phyloP scores from a whole-genome alignment of 1,140 invertebrate genomes.

The Drosophila repletoides region DNA sequence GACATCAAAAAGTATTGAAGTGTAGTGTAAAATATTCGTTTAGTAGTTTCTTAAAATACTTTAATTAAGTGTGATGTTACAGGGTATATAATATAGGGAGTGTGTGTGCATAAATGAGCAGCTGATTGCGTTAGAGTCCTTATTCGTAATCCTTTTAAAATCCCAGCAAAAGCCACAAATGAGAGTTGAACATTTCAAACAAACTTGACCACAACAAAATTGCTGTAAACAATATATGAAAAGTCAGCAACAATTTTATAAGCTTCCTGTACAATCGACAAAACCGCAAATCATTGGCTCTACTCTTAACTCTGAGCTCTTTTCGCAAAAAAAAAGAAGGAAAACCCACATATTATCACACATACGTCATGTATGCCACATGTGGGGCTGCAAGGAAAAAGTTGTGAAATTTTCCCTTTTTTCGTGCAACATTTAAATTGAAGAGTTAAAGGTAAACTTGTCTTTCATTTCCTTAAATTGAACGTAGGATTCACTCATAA shows the following conservation, averaged over 20 bases:
- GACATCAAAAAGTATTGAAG: too few relatives aligned
- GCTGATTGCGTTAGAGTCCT: constrained; percentile 12
- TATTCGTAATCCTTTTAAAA: not conserved
- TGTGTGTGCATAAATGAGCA: too few relatives aligned
- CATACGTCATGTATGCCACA: constrained; percentile 41
- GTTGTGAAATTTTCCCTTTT: constrained; percentile 2
- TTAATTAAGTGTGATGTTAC: too few relatives aligned
- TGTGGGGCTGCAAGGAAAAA: not conserved
- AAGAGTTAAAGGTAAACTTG: too few relatives aligned
- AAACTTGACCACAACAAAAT: constrained; percentile 59
- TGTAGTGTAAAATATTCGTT: too few relatives aligned
- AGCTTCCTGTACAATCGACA: constrained; percentile 16
- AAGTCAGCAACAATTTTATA: constrained; percentile 47
- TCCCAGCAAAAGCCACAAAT: constrained; percentile 41
- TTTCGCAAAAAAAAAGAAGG: not conserved
- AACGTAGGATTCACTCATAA: too few relatives aligned
- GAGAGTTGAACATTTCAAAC: constrained; percentile 37
- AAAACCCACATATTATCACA: constrained; percentile 10
- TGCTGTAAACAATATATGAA: constrained; percentile 60
- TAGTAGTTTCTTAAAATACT: too few relatives aligned
- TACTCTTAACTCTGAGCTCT: not conserved
- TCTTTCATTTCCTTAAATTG: too few relatives aligned
- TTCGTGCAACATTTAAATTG: constrained; percentile 23
- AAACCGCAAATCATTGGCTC: constrained; percentile 57
- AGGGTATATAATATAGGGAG: too few relatives aligned